A percentile compares a stretch with the other conserved stretches of the same genome.
Conservation (phyloP, 2,888 invertebrate species). For the Augiades crinisus region DNA sequence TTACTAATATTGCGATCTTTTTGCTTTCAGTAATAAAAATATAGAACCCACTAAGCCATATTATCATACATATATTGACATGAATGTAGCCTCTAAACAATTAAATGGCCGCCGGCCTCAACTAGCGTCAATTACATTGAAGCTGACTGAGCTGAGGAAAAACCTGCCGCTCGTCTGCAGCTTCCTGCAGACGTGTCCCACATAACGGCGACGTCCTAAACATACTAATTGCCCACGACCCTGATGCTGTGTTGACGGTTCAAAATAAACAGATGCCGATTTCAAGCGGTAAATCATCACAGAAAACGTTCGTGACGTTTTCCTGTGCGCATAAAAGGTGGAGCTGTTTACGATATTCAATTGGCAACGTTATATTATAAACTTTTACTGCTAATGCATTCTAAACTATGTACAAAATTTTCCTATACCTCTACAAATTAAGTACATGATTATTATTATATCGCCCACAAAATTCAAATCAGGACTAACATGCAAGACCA, state of each 20-base stretch:
- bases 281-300: conserved; percentile 1
- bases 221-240: conserved; percentile 32
- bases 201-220: conserved; percentile 29
- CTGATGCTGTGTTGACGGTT: conserved; percentile 3
- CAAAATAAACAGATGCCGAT: background rate
- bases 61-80: background rate
- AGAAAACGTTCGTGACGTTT: background rate
- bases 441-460: too few relatives aligned
- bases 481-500: too few relatives aligned
- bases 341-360: background rate
- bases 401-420: too few relatives aligned
- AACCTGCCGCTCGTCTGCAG: conserved; percentile 28
- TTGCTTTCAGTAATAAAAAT: too few relatives aligned
- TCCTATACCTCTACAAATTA: too few relatives aligned
- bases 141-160: conserved; percentile 27
- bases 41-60: too few relatives aligned
- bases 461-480: too few relatives aligned
- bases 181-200: conserved; percentile 52
- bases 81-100: conserved; percentile 8
- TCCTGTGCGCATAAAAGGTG: background rate
- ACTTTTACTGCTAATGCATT: too few relatives aligned
- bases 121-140: too few relatives aligned
- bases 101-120: too few relatives aligned
- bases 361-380: too few relatives aligned
- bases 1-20: too few relatives aligned